Evolutionary conservation across 2,113 vertebrate genomes (phyloP).

Genomic region (Glaucomys volans): DNA sequence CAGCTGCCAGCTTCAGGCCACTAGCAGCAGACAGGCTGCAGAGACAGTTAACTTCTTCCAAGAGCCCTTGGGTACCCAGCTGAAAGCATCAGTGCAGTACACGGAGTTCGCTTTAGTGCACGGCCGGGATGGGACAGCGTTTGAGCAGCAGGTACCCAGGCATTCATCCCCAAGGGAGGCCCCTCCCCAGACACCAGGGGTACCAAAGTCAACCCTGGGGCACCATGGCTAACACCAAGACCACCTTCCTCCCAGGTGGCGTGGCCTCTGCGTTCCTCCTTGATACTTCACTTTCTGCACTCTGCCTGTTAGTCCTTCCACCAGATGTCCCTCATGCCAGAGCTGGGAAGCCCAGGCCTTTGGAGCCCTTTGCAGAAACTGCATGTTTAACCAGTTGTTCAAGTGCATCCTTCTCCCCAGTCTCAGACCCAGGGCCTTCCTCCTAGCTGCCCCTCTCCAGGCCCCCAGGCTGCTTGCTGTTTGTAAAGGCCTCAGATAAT

Average conservation of each 20-base stretch:
- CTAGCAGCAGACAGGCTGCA: not conserved
- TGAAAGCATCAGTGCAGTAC: not conserved
- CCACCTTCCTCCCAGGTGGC: fast-evolving
- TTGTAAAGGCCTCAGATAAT: slow-evolving; percentile 41
- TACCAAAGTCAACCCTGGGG: not conserved
- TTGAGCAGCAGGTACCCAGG: not conserved
- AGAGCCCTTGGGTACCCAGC: not conserved
- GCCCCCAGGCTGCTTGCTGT: not conserved
- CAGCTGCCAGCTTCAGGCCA: not conserved
- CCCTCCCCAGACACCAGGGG: fast-evolving
- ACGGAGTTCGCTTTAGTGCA: not conserved
- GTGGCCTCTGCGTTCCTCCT: not conserved
- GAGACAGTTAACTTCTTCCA: not conserved
- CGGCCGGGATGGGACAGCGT: not conserved
- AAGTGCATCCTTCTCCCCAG: not conserved
- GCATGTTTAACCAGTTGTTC: not conserved
- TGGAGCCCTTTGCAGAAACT: not conserved
- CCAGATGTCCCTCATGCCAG: not conserved
- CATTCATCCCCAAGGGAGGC: not conserved
- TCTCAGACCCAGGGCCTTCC: not conserved
- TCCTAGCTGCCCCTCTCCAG: not conserved
- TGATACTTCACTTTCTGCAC: fast-evolving
- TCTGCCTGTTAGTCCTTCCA: not conserved
- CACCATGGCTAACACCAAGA: not conserved
- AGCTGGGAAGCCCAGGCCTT: not conserved